Conservation (phyloP, 2,797 vertebrate genomes). For the Amphiprion clarkii region DNA sequence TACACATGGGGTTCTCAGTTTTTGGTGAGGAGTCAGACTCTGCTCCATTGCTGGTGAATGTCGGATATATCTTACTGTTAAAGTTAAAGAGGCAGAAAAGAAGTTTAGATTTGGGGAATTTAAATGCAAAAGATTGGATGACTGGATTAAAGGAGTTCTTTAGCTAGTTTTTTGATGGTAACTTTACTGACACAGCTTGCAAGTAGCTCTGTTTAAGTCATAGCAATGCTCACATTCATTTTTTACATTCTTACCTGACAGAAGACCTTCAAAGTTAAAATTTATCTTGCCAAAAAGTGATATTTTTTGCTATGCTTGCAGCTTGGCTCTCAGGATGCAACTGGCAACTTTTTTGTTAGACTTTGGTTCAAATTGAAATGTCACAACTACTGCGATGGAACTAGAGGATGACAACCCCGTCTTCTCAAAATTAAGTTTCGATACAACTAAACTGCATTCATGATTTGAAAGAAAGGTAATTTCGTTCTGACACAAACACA, state of each 20-base stretch:
- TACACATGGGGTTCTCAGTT: conserved; percentile 8
- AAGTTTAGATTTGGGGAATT: conserved; percentile 7
- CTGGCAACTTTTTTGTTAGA: background rate
- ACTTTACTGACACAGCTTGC: background rate
- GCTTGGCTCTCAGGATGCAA: background rate
- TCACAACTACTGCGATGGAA: background rate
- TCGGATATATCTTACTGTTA: background rate
- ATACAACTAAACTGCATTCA: no score
- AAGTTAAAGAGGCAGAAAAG: background rate
- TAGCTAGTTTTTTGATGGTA: accelerated
- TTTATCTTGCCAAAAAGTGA: no score
- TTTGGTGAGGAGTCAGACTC: conserved; percentile 11
- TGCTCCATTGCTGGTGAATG: background rate
- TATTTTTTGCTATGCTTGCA: background rate
- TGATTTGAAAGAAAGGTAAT: no score
- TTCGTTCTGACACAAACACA: no score
- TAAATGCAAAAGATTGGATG: background rate
- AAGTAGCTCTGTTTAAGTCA: background rate
- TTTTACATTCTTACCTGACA: no score
- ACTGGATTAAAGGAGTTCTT: background rate
- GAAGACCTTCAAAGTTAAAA: no score
- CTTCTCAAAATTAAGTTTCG: no score
- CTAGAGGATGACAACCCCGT: no score
- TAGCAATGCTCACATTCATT: no score
- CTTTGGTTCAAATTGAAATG: no score